phyloP scores from a whole-genome alignment of 1,140 invertebrate species.

The Drosophila lacteicornis region DNA sequence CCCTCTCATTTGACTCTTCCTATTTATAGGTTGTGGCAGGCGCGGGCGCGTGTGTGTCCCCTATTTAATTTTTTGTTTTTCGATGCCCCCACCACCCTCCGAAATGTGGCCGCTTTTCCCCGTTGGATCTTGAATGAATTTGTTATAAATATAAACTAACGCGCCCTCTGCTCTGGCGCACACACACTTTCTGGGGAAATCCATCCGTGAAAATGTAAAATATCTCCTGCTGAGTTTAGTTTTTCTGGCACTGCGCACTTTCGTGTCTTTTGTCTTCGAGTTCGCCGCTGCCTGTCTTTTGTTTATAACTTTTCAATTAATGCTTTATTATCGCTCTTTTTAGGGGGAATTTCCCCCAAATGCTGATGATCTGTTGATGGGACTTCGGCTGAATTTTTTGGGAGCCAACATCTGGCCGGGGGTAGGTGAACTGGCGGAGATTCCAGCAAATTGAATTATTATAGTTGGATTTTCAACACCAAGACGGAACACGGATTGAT shows the following conservation, averaged over 20 bases:
- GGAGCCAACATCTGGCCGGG: constrained; percentile 35
- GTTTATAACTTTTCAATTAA: constrained; percentile 66
- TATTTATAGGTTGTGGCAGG: constrained; percentile 58
- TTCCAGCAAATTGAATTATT: constrained; percentile 52
- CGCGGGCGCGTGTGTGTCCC: constrained; percentile 50
- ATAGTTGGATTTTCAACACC: constrained; percentile 47
- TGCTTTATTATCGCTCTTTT: constrained; percentile 59
- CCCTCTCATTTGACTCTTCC: constrained; percentile 55
- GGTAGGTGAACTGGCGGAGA: constrained; percentile 12
- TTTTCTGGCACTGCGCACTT: constrained; percentile 40
- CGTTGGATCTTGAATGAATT: constrained; percentile 58
- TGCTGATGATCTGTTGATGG: constrained; percentile 58
- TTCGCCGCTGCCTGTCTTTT: constrained; percentile 42
- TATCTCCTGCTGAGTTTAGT: constrained; percentile 68
- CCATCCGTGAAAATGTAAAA: constrained; percentile 70
- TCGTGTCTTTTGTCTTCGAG: constrained; percentile 41
- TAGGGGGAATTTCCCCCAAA: constrained; percentile 26
- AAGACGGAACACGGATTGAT: not conserved
- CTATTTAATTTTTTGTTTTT: constrained; percentile 33
- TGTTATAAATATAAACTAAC: constrained; percentile 66
- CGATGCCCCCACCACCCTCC: constrained; percentile 6
- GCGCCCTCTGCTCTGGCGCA: constrained; percentile 39
- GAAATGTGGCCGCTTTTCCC: constrained; percentile 11
- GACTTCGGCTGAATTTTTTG: constrained; percentile 50
- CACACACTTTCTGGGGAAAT: constrained; percentile 62